Percentiles rank a stretch among this genome's conserved stretches.
phyloP scores from a whole-genome alignment of 2,888 invertebrate genomes.

The Aphidius colemani region DNA sequence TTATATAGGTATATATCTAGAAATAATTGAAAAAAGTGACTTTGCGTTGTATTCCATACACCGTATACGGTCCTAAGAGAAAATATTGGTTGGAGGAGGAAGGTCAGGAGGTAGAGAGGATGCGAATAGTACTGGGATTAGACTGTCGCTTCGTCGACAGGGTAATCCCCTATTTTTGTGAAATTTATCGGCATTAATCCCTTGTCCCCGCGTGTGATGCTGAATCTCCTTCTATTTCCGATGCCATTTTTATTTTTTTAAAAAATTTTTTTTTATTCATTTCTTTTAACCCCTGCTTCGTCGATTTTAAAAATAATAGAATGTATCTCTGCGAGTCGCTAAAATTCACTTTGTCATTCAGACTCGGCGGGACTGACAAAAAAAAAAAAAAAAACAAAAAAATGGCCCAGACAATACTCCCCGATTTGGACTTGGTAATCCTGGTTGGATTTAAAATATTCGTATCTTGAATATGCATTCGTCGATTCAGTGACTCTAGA shows the following conservation, averaged over 20 bases:
- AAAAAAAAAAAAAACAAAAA: slow-evolving; percentile 24
- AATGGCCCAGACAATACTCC: slow-evolving; percentile 14
- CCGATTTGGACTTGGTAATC: slow-evolving; percentile 45
- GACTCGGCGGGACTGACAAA: slow-evolving; percentile 15
- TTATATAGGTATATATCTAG: no score
- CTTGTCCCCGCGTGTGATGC: slow-evolving; percentile 43
- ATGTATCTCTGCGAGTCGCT: slow-evolving; percentile 34
- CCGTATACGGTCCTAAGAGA: slow-evolving; percentile 25
- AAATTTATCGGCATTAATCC: slow-evolving; percentile 61
- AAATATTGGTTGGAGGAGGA: slow-evolving; percentile 8
- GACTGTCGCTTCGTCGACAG: slow-evolving; percentile 59
- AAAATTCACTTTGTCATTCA: slow-evolving; percentile 27
- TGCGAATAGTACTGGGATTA: slow-evolving; percentile 52
- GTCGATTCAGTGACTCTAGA: slow-evolving; percentile 40
- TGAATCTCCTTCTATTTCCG: slow-evolving; percentile 34
- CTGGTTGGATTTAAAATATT: slow-evolving; percentile 55
- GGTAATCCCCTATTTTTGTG: slow-evolving; percentile 60
- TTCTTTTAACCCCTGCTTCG: slow-evolving; percentile 34
- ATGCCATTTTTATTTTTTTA: slow-evolving; percentile 30
- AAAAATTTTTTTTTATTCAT: slow-evolving; percentile 36
- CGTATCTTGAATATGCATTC: slow-evolving; percentile 57
- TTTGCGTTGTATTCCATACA: slow-evolving; percentile 18
- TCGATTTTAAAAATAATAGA: slow-evolving; percentile 55
- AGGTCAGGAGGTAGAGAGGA: slow-evolving; percentile 29
- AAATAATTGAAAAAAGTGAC: slow-evolving; percentile 24